A percentile compares a stretch with the other conserved stretches of the same genome.
Evolutionary conservation across 2,797 vertebrate species (phyloP).

Genomic region (Muscicapa comitata): DNA sequence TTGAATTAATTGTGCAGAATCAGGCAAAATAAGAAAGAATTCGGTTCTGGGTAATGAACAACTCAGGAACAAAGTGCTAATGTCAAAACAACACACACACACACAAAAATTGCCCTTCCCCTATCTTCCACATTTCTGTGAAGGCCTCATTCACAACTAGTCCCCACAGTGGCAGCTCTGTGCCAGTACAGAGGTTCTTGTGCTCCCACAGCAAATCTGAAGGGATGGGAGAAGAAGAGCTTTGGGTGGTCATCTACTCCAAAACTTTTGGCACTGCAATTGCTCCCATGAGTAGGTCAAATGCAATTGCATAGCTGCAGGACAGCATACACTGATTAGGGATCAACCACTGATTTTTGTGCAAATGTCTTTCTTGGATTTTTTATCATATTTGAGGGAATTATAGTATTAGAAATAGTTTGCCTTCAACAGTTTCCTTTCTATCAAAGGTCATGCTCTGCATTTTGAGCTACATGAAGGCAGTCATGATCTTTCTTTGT

Average conservation of each 20-base stretch:
- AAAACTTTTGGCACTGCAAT: not conserved
- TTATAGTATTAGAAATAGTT: not conserved
- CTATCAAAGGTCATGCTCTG: not conserved
- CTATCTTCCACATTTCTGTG: not conserved
- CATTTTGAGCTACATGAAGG: not conserved
- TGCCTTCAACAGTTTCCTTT: not conserved
- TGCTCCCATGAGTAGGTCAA: not conserved
- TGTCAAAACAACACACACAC: not conserved
- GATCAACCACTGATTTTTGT: not conserved
- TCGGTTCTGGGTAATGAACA: not conserved
- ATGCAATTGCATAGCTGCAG: not conserved
- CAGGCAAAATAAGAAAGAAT: not conserved
- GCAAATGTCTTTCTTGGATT: not conserved
- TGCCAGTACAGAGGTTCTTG: not conserved
- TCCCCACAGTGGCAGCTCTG: not conserved
- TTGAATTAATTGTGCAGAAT: not conserved
- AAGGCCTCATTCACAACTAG: not conserved
- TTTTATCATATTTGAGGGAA: not conserved
- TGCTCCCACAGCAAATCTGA: not conserved
- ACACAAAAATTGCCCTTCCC: fast-evolving
- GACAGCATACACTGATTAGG: not conserved
- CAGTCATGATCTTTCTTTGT: not conserved
- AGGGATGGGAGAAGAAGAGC: not conserved
- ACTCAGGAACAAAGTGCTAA: not conserved
- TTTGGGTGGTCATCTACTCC: not conserved